These are phyloP conservation scores for Chaetorhynchus papuensis DNA, from an alignment of 2,113 vertebrate genomes.

Conservation along the genomic window DNA sequence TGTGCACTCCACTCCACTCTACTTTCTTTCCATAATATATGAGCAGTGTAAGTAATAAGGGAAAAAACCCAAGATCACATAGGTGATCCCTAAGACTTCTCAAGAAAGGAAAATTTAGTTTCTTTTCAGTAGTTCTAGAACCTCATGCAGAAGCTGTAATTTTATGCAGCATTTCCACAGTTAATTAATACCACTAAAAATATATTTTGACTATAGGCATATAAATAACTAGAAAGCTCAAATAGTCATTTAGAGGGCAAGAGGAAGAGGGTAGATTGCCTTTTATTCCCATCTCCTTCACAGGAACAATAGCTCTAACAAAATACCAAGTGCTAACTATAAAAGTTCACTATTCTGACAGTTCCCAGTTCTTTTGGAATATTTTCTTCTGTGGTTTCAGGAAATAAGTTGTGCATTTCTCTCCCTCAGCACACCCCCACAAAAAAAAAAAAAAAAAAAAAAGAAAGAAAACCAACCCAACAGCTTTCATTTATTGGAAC, in stretches of 20 bases:
- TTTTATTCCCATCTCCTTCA: not conserved
- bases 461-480: too few species aligned
- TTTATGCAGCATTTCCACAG: not conserved
- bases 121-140: not conserved
- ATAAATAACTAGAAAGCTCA: not conserved
- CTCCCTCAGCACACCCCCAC: not conserved
- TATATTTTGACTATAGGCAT: not conserved
- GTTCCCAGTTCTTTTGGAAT: not conserved
- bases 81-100: not conserved
- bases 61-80: not conserved
- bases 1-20: not conserved
- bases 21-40: not conserved
- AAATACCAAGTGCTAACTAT: not conserved
- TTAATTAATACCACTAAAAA: not conserved
- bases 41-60: not conserved
- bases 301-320: not conserved
- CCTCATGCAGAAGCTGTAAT: not conserved
- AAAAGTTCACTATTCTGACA: not conserved
- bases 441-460: too few species aligned
- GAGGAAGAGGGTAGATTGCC: rapidly evolving
- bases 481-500: not conserved
- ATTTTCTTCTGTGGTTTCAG: not conserved
- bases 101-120: not conserved
- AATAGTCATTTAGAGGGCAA: not conserved
- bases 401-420: rapidly evolving